Evolutionary conservation across 2,113 vertebrate genomes (phyloP).

Genomic region (Elephantulus edwardii): DNA sequence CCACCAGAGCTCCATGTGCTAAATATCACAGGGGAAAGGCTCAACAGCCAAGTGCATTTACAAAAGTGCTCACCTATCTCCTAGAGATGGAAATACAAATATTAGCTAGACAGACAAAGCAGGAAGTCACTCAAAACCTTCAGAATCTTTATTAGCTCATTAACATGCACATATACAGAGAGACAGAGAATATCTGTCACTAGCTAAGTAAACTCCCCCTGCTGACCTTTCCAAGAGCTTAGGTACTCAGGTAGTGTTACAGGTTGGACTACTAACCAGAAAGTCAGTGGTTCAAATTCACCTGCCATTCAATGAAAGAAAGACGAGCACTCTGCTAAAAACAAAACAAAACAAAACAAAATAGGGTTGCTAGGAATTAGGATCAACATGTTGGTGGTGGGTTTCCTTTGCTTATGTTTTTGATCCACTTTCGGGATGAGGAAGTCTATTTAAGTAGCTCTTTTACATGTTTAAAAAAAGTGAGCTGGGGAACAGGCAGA

Average conservation of each 20-base stretch:
- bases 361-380: no score
- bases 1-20: no score
- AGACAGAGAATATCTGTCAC: not conserved
- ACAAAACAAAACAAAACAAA: no score
- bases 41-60: not conserved
- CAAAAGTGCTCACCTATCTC: not conserved
- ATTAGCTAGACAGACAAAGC: not conserved
- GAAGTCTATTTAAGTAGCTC: not conserved
- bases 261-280: no score
- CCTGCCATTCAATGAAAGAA: no score
- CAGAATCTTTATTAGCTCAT: not conserved
- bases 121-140: not conserved
- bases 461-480: slow-evolving; percentile 29
- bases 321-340: no score
- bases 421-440: slow-evolving; percentile 1
- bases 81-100: not conserved
- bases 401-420: no score
- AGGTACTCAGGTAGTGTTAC: no score
- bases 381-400: no score
- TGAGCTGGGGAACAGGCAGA: slow-evolving; percentile 39
- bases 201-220: not conserved
- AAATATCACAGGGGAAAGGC: not conserved
- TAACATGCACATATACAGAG: not conserved
- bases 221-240: slow-evolving; percentile 2
- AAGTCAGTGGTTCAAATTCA: no score